Evolutionary conservation across 2,888 invertebrate genomes (phyloP).

Genomic region (Argyresthia goedartella): DNA sequence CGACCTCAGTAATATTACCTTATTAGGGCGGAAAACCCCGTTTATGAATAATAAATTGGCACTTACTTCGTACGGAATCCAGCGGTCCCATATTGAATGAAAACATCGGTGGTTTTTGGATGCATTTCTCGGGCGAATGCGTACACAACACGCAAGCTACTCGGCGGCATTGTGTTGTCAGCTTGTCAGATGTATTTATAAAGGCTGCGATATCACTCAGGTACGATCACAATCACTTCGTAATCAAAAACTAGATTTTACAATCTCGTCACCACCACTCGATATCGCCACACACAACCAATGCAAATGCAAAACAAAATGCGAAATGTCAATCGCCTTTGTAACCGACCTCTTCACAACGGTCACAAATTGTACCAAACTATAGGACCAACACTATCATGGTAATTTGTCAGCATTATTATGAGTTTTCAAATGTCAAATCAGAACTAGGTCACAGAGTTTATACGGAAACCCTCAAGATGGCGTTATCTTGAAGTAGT

Average conservation of each 20-base stretch:
- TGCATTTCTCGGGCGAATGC: slow-evolving; percentile 85
- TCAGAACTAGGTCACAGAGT: slow-evolving; percentile 8
- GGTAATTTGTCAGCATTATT: too few relatives aligned
- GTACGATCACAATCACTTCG: slow-evolving; percentile 66
- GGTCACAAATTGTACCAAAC: too few relatives aligned
- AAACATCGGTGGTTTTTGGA: slow-evolving; percentile 75
- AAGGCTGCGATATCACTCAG: slow-evolving; percentile 41
- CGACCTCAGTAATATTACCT: slow-evolving; percentile 15
- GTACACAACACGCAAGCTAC: slow-evolving; percentile 76
- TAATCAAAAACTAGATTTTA: slow-evolving; percentile 56
- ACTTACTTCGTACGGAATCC: slow-evolving; percentile 87
- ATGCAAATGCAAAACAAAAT: not conserved
- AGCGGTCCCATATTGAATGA: slow-evolving; percentile 86
- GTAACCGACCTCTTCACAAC: not conserved
- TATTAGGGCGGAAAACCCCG: slow-evolving; percentile 18
- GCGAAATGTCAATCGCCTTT: not conserved
- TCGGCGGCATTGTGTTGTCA: slow-evolving; percentile 63
- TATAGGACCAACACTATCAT: too few relatives aligned
- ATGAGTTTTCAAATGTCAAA: slow-evolving; percentile 6
- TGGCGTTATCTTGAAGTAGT: slow-evolving; percentile 6
- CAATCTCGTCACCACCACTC: slow-evolving; percentile 54
- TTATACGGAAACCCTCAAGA: not conserved
- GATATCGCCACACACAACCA: slow-evolving; percentile 20
- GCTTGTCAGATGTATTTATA: slow-evolving; percentile 57
- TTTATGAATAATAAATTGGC: slow-evolving; percentile 22